Evolutionary conservation across 2,888 invertebrate genomes (phyloP).

Genomic region (Epistrophe eligans): DNA sequence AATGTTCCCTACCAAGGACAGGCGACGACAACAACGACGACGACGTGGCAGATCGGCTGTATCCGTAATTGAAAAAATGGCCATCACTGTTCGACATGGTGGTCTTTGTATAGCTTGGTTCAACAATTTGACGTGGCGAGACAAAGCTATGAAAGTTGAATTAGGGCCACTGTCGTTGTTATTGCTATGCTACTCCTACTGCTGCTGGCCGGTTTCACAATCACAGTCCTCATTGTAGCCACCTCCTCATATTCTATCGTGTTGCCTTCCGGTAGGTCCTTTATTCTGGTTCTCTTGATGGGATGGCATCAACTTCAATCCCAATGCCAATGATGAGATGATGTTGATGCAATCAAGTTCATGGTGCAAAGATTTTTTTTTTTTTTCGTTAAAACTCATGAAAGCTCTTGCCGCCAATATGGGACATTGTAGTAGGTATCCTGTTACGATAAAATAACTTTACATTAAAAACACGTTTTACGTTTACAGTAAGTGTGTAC

Average conservation of each 20-base stretch:
- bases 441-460: conserved; percentile 79
- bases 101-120: conserved; percentile 83
- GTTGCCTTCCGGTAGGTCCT: conserved; percentile 38
- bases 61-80: conserved; percentile 81
- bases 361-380: conserved; percentile 57
- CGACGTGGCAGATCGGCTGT: conserved; percentile 84
- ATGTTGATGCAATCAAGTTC: conserved; percentile 67
- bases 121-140: conserved; percentile 85
- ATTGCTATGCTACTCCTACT: conserved; percentile 48
- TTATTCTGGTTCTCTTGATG: conserved; percentile 65
- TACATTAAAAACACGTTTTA: conserved; percentile 72
- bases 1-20: conserved; percentile 86
- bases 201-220: conserved; percentile 61
- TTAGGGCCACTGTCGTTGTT: conserved; percentile 71
- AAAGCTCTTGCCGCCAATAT: conserved; percentile 86
- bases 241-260: conserved; percentile 51
- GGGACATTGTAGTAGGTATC: conserved; percentile 83
- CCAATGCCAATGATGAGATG: conserved; percentile 16
- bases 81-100: conserved; percentile 72
- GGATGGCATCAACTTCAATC: conserved; percentile 30
- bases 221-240: conserved; percentile 37
- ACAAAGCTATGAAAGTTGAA: conserved; percentile 83
- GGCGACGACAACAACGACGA: conserved; percentile 79
- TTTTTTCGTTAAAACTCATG: conserved; percentile 80
- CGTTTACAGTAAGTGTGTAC: conserved; percentile 28